These are phyloP conservation scores for Caenorhabditis elegans DNA, from an alignment of 1,140 invertebrate species.

Conservation along the genomic window DNA sequence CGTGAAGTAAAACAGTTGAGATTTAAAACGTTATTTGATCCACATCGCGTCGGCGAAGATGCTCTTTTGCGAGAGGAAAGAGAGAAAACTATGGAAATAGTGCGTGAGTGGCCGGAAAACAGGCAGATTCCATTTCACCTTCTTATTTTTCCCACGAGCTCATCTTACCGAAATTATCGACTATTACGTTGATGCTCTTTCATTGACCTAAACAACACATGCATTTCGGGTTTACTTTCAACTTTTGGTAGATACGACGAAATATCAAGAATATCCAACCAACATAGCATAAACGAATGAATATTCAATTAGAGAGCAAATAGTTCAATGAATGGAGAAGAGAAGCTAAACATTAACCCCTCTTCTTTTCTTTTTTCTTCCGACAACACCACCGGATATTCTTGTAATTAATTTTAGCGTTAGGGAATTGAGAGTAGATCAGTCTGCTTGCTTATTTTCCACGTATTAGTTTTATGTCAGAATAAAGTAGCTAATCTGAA, in stretches of 20 bases:
- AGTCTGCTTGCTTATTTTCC: no score
- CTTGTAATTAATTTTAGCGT: slow-evolving; percentile 9
- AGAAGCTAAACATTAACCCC: slow-evolving; percentile 16
- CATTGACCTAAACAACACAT: neutral
- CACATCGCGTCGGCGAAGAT: neutral
- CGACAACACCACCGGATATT: slow-evolving; percentile 5
- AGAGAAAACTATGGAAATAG: slow-evolving; percentile 18
- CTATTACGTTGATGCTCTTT: slow-evolving; percentile 16
- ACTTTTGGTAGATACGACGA: neutral
- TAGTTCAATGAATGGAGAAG: neutral
- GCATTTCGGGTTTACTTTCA: neutral
- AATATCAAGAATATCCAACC: neutral
- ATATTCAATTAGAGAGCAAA: slow-evolving; percentile 33
- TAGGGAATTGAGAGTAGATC: neutral
- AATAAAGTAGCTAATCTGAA: no score
- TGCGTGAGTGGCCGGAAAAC: slow-evolving; percentile 31
- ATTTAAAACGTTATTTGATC: slow-evolving; percentile 31
- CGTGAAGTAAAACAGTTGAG: neutral
- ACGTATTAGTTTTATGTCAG: no score
- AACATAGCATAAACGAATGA: slow-evolving; percentile 26
- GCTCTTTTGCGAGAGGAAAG: slow-evolving; percentile 26
- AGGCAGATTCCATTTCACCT: slow-evolving; percentile 32
- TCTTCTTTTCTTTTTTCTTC: neutral
- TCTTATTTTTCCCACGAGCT: slow-evolving; percentile 24
- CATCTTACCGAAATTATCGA: slow-evolving; percentile 32